Evolutionary conservation across 2,888 invertebrate species (phyloP), one percentile per base, ranked within the genome.

Genomic region (Stenichneumon culpator): DNA sequence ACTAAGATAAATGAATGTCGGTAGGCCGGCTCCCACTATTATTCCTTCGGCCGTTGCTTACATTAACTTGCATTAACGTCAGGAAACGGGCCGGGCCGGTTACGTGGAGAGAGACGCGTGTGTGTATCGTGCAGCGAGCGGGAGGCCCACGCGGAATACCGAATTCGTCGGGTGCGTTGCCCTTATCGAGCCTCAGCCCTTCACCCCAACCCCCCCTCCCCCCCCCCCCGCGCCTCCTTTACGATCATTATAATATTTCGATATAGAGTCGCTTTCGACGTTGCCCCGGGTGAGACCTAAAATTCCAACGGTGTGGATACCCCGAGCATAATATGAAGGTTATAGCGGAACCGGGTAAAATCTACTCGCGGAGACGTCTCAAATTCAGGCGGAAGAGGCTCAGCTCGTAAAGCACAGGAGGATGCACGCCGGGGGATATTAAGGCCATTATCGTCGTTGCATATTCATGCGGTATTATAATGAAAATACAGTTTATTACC

Each of bases 401-500:
- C 93, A 93, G 92, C 92, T 92, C 93, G 93, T 93, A 93, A 94
- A 94, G 93, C 92, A 94, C 93, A 93, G 92, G 93, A 93, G 93
- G 93, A 94, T 93, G 93, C 93, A 94, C 92, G 92, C 92, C 90
- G 63, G 32, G 69, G 92, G 92, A 94, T 94, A 94, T 94, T 93
- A 94, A 94, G 93, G 93, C 93, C 93, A 94, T 94, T 93, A 94
- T 94, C 93, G 93, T 91, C 93, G 93, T 93, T 94, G 94, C 93
- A 94, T 94, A 94, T 94, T 94, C 94, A 94, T 94, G 93, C 91
- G 90, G 93, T 93, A 94, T 94, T 94, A 94, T 94, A 93, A 94
- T 94, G 94, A 94, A 94, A 94, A 94, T 93, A 93, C 93, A 93
- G 93, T 94, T 94, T 94, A 94, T 94, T 94, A 94, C 93, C 92